These are phyloP conservation scores for Terrapene triunguis DNA, from an alignment of 2,113 vertebrate species.

Conservation along the genomic window DNA sequence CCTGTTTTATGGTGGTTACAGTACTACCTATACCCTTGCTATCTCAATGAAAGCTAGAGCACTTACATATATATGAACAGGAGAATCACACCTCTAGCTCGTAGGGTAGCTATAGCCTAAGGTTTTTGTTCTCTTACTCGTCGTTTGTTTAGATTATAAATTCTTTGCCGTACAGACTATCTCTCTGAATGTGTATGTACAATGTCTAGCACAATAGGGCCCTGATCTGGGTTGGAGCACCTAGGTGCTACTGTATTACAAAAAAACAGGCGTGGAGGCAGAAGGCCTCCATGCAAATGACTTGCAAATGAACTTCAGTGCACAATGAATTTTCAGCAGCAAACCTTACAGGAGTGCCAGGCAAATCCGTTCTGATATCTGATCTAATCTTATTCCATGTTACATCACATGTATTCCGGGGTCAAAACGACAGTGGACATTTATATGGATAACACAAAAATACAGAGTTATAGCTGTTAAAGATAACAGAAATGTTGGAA, in stretches of 20 bases:
- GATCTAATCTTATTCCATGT: neutral
- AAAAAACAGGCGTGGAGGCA: neutral
- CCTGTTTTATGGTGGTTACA: neutral
- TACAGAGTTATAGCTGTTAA: neutral
- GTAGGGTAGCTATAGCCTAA: neutral
- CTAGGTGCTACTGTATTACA: neutral
- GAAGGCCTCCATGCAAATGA: neutral
- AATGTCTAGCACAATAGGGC: neutral
- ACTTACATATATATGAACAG: neutral
- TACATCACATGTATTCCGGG: neutral
- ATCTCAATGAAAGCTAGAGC: neutral
- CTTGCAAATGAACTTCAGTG: neutral
- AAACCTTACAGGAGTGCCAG: neutral
- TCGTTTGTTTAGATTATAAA: neutral
- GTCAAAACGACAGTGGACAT: neutral
- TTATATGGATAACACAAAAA: neutral
- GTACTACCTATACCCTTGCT: neutral
- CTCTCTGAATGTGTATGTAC: neutral
- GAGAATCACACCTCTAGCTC: neutral
- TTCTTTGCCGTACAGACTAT: neutral
- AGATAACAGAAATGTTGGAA: neutral
- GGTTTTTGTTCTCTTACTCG: neutral
- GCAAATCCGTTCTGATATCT: neutral
- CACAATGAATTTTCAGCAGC: neutral
- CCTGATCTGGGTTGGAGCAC: neutral